Conservation (phyloP, 2,797 vertebrate species). For the Crenuchus spilurus region DNA sequence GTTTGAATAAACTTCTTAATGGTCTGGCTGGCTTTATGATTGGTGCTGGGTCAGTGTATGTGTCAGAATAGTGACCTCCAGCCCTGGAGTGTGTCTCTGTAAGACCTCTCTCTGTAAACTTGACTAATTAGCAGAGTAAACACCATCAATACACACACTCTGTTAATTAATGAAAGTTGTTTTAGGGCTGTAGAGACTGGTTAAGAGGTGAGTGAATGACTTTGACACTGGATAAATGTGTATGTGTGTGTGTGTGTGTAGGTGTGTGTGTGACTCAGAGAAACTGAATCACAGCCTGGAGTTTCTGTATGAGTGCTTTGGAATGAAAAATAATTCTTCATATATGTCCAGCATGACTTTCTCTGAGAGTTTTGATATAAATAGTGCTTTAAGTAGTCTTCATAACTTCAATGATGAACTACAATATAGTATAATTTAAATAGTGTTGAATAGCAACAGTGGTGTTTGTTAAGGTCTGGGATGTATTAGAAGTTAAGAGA, state of each 20-base stretch:
- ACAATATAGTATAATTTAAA: too few species aligned
- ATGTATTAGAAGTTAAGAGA: too few species aligned
- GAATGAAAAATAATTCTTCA: too few species aligned
- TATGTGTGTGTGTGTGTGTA: not conserved
- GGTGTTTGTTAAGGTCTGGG: too few species aligned
- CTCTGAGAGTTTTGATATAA: too few species aligned
- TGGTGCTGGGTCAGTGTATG: constrained; percentile 34
- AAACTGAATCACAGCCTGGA: too few species aligned
- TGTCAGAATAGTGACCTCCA: constrained; percentile 27
- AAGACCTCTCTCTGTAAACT: constrained; percentile 13
- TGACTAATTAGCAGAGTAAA: constrained; percentile 53
- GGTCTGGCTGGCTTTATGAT: constrained; percentile 23
- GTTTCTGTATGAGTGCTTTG: constrained; percentile 17
- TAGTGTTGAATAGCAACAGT: too few species aligned
- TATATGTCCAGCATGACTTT: too few species aligned
- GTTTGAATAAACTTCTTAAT: constrained; percentile 31
- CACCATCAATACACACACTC: constrained; percentile 21
- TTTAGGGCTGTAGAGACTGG: not conserved
- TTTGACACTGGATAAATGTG: not conserved
- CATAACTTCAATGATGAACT: too few species aligned
- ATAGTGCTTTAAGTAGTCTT: too few species aligned
- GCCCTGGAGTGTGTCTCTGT: constrained; percentile 26
- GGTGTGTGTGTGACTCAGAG: too few species aligned
- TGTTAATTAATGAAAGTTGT: constrained; percentile 38
- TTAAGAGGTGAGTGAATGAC: constrained; percentile 9